A percentile compares a stretch with the other conserved stretches of the same genome.
These are phyloP conservation scores for Scaptomyza hsui DNA, from an alignment of 1,140 invertebrate genomes.

Conservation along the genomic window DNA sequence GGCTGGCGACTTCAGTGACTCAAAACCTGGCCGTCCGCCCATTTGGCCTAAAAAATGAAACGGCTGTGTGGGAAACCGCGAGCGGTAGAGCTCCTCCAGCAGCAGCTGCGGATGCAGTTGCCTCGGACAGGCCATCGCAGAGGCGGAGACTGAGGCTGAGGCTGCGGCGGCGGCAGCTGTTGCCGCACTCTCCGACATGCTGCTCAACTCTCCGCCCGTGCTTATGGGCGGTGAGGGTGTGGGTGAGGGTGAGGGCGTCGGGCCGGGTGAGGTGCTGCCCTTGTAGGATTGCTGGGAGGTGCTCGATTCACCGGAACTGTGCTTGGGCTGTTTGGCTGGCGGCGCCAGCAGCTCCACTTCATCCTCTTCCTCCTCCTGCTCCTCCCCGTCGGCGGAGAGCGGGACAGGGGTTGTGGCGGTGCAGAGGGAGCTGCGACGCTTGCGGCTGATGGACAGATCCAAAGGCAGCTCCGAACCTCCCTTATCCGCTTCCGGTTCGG, in stretches of 20 bases:
- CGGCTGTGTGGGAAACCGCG: slow-evolving; percentile 45
- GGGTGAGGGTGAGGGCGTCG: slow-evolving; percentile 83
- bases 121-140: slow-evolving; percentile 90
- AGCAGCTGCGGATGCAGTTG: slow-evolving; percentile 90
- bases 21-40: slow-evolving; percentile 85
- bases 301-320: slow-evolving; percentile 64
- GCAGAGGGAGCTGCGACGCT: slow-evolving; percentile 39
- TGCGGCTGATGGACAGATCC: slow-evolving; percentile 88
- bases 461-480: slow-evolving; percentile 87
- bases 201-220: slow-evolving; percentile 69
- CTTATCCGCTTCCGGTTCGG: slow-evolving; percentile 26
- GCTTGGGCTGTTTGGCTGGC: slow-evolving; percentile 43
- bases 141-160: slow-evolving; percentile 74
- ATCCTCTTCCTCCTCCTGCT: slow-evolving; percentile 12
- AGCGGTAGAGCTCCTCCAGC: slow-evolving; percentile 89
- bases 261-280: slow-evolving; percentile 72
- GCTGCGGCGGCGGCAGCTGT: slow-evolving; percentile 37
- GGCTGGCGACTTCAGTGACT: slow-evolving; percentile 67
- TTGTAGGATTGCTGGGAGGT: slow-evolving; percentile 59
- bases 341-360: slow-evolving; percentile 8
- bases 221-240: slow-evolving; percentile 84
- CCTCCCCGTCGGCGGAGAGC: slow-evolving; percentile 15
- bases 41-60: slow-evolving; percentile 91
- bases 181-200: slow-evolving; percentile 75
- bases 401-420: not conserved